Conservation (phyloP, 2,888 invertebrate genomes). For the Mythimna ferrago region DNA sequence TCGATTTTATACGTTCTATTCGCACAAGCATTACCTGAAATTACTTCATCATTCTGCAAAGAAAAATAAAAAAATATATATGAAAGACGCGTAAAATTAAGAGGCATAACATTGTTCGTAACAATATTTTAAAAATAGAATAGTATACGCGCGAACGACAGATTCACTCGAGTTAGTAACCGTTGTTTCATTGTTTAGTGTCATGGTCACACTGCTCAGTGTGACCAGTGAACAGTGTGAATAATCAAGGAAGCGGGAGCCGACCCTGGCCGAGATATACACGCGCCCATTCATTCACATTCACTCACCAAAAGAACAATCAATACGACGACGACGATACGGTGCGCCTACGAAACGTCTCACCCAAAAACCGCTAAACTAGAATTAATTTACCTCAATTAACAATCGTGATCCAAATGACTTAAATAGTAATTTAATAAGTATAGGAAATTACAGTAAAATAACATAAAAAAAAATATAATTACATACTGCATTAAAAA, state of each 20-base stretch:
- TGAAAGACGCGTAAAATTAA: conserved; percentile 7
- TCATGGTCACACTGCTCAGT: conserved; percentile 48
- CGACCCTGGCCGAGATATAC: conserved; percentile 71
- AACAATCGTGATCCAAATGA: background rate
- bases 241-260: conserved; percentile 57
- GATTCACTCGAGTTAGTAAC: conserved; percentile 52
- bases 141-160: conserved; percentile 31
- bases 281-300: conserved; percentile 68
- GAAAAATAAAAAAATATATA: background rate
- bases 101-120: conserved; percentile 9
- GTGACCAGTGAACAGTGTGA: conserved; percentile 53
- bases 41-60: conserved; percentile 3
- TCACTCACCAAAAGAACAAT: conserved; percentile 59
- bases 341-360: conserved; percentile 13
- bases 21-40: background rate
- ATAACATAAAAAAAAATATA: too few species aligned
- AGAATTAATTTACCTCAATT: background rate
- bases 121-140: conserved; percentile 39
- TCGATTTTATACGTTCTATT: background rate
- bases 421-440: background rate
- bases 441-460: background rate
- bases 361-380: background rate
- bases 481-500: too few species aligned
- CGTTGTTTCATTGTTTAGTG: conserved; percentile 59
- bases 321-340: conserved; percentile 39